Conservation (phyloP, 2,113 vertebrate species). For the Notarius quadriscutis region DNA sequence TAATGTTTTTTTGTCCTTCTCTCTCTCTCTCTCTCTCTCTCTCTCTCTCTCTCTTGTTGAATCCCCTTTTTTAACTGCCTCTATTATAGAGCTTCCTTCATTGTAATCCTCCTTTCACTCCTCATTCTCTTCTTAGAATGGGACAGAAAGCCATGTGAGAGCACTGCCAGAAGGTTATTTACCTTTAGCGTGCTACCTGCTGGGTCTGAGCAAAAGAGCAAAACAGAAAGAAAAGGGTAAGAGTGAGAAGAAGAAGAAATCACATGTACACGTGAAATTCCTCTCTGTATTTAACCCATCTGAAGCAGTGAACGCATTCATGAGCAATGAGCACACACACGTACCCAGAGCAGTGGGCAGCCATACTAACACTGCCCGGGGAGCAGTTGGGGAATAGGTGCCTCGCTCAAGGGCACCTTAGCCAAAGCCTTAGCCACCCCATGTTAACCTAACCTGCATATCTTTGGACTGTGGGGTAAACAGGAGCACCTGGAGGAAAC, state of each 20-base stretch:
- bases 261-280: too few relatives aligned
- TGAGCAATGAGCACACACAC: too few relatives aligned
- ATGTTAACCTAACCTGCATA: too few relatives aligned
- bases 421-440: too few relatives aligned
- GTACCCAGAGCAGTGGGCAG: too few relatives aligned
- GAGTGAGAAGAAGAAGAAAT: background rate
- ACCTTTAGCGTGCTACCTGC: background rate
- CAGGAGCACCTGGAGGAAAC: too few relatives aligned
- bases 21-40: background rate
- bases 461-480: too few relatives aligned
- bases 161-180: background rate
- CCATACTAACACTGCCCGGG: too few relatives aligned
- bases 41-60: background rate
- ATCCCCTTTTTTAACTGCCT: background rate
- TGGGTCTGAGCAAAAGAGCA: background rate
- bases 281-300: too few relatives aligned
- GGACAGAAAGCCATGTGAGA: background rate
- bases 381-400: too few relatives aligned
- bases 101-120: background rate
- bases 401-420: too few relatives aligned
- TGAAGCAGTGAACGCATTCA: too few relatives aligned
- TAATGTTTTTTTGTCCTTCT: background rate
- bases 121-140: background rate
- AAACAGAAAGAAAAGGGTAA: background rate
- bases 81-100: background rate